Evolutionary conservation across 2,113 vertebrate genomes (phyloP), one percentile per base, ranked within the genome.

Genomic region (Phrynosoma platyrhinos): DNA sequence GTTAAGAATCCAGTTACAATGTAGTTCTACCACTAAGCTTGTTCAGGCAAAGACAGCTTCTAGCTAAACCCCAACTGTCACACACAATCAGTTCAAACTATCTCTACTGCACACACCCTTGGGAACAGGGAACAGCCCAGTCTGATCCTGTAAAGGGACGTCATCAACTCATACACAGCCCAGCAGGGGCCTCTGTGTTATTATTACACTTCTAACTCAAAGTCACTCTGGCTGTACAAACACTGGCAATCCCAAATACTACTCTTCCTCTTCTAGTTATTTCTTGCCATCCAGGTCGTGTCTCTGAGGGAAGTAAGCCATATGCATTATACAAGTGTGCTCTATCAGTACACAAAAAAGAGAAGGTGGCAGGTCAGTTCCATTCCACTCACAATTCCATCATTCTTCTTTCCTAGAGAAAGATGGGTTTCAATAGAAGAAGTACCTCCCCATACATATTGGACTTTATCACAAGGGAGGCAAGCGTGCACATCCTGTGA

Each of bases 21-120:
- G 14, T 47, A n/a, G 36, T n/a, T 80, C 36, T 89, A 9, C n/a
- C 9, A 20, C 79, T 53, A 30, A 23, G 78, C 85, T 83, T 78
- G 74, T 40, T 55, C 18, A 86, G 55, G 76, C 69, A 71, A 69
- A 47, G 36, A 66, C 74, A 53, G 53, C 66, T 78, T 85, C 2
- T 88, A 81, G 47, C 47, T 32, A 83, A 80, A 83, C 89, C 87
- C 42, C 86, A 58, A 62, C 32, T 47, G 89, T 91, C 10, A 18
- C 25, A 55, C 7, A 89, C 30, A 40, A 74, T 8, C 42, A 85
- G 21, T 7, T 62, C 0, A 1, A 9, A 18, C 3, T 36, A 0
- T 91, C 62, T 82, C 84, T 64, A 47, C 62, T 36, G 36, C n/a
- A 32, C 2, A 16, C 5, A 86, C 12, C 3, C 6, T 66, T 52